Conservation (phyloP, 1,140 invertebrate genomes). For the Neomicropteryx cornuta region DNA sequence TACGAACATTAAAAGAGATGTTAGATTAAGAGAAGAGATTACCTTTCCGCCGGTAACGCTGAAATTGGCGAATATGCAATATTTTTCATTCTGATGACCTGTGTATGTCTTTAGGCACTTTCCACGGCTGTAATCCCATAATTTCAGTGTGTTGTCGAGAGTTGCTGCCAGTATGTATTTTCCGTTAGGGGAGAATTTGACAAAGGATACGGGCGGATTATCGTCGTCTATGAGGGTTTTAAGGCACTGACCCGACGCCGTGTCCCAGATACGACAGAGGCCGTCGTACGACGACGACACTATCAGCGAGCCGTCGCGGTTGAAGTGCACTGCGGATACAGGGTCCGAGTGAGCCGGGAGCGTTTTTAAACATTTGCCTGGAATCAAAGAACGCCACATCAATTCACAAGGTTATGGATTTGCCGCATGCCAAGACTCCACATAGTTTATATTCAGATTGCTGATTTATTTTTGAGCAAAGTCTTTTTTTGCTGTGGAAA, state of each 20-base stretch:
- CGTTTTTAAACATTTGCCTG: constrained; percentile 90
- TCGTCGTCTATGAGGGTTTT: constrained; percentile 97
- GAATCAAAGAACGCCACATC: too few relatives aligned
- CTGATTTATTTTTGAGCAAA: too few relatives aligned
- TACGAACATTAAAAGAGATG: too few relatives aligned
- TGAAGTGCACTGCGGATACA: constrained; percentile 97
- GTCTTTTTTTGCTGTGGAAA: too few relatives aligned
- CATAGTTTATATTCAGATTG: too few relatives aligned
- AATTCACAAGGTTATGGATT: too few relatives aligned
- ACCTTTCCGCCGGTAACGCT: constrained; percentile 99
- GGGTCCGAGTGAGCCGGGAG: constrained; percentile 99
- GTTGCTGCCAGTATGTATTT: constrained; percentile 99
- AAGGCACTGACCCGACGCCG: constrained; percentile 95
- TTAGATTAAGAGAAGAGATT: too few relatives aligned
- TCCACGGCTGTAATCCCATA: constrained; percentile 99
- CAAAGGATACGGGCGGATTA: constrained; percentile 98
- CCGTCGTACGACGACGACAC: constrained; percentile 99
- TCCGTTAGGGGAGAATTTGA: constrained; percentile 99
- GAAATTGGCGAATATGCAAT: constrained; percentile 99
- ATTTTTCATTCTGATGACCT: constrained; percentile 98
- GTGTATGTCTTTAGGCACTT: constrained; percentile 97
- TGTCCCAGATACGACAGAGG: constrained; percentile 98
- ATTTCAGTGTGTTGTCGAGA: constrained; percentile 93
- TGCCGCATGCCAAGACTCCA: too few relatives aligned
- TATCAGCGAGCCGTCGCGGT: constrained; percentile 95